Percentiles rank a stretch among this genome's conserved stretches.
phyloP scores from a whole-genome alignment of 1,140 invertebrate genomes.

The Callitettix versicolor region DNA sequence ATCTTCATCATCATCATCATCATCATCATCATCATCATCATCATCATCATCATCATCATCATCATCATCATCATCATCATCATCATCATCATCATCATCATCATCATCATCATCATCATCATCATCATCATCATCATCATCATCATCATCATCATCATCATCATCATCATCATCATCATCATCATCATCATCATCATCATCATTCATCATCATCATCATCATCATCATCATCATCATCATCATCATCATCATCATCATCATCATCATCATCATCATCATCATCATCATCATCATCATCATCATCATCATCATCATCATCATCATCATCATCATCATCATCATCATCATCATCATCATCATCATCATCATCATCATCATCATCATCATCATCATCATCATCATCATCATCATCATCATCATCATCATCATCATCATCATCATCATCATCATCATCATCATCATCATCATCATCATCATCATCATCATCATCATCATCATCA shows the following conservation, averaged over 20 bases:
- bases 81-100: slow-evolving; percentile 6
- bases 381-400: background rate
- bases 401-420: background rate
- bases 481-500: background rate
- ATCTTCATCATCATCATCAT: slow-evolving; percentile 5
- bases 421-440: background rate
- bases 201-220: background rate
- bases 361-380: background rate
- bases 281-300: background rate
- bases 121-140: background rate
- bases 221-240: background rate
- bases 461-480: background rate
- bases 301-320: background rate
- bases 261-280: background rate
- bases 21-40: slow-evolving; percentile 8
- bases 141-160: background rate
- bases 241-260: background rate
- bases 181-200: background rate
- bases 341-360: background rate
- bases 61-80: slow-evolving; percentile 8
- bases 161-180: background rate
- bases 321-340: background rate
- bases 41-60: slow-evolving; percentile 8
- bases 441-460: background rate
- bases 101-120: background rate